These are phyloP conservation scores for Thunnus thynnus DNA, from an alignment of 2,113 vertebrate species.

Conservation along the genomic window DNA sequence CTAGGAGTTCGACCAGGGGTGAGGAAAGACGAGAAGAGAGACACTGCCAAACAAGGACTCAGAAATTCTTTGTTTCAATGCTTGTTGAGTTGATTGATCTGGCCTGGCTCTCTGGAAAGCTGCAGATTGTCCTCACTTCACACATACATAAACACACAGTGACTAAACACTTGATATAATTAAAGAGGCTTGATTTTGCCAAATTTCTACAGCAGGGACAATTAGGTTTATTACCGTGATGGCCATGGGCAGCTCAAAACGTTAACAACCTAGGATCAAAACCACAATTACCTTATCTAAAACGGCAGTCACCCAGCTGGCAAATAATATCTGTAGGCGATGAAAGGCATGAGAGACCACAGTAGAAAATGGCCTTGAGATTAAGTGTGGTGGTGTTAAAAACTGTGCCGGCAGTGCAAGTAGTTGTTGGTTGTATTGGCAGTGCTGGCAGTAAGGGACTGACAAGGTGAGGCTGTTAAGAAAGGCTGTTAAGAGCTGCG, in stretches of 20 bases:
- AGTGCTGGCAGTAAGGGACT: neutral
- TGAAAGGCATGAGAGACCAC: constrained; percentile 20
- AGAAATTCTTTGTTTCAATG: neutral
- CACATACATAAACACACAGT: constrained; percentile 3
- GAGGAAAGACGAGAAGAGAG: neutral
- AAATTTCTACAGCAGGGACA: constrained; percentile 44
- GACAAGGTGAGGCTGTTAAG: constrained; percentile 36
- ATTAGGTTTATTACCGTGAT: constrained; percentile 49
- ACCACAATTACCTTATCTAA: constrained; percentile 57
- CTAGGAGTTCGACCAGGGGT: constrained; percentile 2
- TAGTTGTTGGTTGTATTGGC: neutral
- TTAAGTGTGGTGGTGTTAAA: constrained; percentile 1
- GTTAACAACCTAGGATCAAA: constrained; percentile 56
- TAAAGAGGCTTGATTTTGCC: constrained; percentile 48
- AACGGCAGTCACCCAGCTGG: constrained; percentile 45
- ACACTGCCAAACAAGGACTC: neutral
- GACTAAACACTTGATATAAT: constrained; percentile 47
- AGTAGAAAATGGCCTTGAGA: neutral
- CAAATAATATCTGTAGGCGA: constrained; percentile 25
- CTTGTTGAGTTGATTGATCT: neutral
- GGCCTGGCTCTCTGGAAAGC: neutral
- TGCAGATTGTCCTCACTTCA: constrained; percentile 31
- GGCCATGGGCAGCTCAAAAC: constrained; percentile 38
- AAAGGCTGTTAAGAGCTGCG: constrained; percentile 42
- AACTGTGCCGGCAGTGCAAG: neutral